A percentile compares a stretch with the other conserved stretches of the same genome.
These are phyloP conservation scores for Hanleya hanleyi DNA, from an alignment of 2,888 invertebrate genomes.

Conservation along the genomic window DNA sequence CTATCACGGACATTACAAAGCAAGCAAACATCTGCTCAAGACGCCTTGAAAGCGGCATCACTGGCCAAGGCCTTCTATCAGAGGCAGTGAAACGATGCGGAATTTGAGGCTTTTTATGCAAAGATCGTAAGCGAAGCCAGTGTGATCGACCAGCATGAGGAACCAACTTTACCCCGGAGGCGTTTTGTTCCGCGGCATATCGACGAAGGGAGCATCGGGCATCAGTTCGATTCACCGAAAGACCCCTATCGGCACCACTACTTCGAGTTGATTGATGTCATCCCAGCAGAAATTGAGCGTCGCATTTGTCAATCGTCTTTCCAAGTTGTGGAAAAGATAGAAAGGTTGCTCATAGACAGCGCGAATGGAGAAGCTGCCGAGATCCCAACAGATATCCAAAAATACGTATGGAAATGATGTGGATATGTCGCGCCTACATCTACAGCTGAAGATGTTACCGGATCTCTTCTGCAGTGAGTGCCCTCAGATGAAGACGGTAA, in stretches of 20 bases:
- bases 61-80: constrained; percentile 11
- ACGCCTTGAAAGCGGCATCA: constrained; percentile 5
- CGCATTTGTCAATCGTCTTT: constrained; percentile 16
- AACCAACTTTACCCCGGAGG: constrained; percentile 16
- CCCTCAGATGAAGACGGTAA: constrained; percentile 9
- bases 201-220: constrained; percentile 17
- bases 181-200: constrained; percentile 8
- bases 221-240: constrained; percentile 7
- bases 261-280: constrained; percentile 19
- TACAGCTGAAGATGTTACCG: constrained; percentile 12
- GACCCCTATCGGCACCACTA: constrained; percentile 21
- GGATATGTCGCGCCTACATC: constrained; percentile 5
- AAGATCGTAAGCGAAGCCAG: constrained; percentile 3
- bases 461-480: constrained; percentile 13
- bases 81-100: constrained; percentile 19
- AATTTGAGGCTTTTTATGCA: constrained; percentile 17
- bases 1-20: constrained; percentile 26
- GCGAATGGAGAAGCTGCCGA: constrained; percentile 15
- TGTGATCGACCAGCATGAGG: constrained; percentile 15
- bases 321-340: constrained; percentile 14
- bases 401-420: constrained; percentile 18
- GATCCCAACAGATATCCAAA: no score
- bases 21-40: constrained; percentile 23
- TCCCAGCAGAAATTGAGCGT: constrained; percentile 10
- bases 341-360: constrained; percentile 18